Conservation (phyloP, 2,888 invertebrate species). For the Athalia circularis region DNA sequence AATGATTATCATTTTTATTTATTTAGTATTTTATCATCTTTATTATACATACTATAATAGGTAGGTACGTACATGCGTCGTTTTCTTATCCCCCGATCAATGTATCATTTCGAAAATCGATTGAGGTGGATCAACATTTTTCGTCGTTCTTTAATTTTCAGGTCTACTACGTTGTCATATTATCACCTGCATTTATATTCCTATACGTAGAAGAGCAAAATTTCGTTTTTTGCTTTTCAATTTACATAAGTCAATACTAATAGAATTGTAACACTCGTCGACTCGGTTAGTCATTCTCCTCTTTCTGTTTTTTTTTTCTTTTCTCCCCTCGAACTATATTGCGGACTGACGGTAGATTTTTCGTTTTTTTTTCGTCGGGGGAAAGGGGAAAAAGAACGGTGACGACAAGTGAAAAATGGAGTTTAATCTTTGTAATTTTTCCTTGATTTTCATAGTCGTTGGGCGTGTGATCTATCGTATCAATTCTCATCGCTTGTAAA, state of each 20-base stretch:
- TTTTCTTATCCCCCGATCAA: neutral
- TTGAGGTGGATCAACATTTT: neutral
- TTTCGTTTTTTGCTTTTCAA: neutral
- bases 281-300: no score
- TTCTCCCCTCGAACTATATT: no score
- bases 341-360: no score
- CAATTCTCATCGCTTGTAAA: conserved; percentile 40
- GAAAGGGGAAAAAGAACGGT: no score
- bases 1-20: neutral
- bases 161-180: no score
- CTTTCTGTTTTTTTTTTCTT: no score
- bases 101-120: conserved; percentile 5
- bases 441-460: neutral
- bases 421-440: no score
- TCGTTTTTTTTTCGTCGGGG: no score
- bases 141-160: neutral
- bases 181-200: no score
- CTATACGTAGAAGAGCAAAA: no score
- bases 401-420: no score
- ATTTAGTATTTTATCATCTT: conserved; percentile 2
- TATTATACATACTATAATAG: neutral
- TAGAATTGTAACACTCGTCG: no score
- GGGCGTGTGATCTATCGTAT: neutral
- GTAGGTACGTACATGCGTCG: neutral
- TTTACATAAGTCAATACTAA: neutral